Percentiles rank a stretch among this genome's conserved stretches.
Evolutionary conservation across 2,113 vertebrate species (phyloP).

Genomic region (Pipa parva): DNA sequence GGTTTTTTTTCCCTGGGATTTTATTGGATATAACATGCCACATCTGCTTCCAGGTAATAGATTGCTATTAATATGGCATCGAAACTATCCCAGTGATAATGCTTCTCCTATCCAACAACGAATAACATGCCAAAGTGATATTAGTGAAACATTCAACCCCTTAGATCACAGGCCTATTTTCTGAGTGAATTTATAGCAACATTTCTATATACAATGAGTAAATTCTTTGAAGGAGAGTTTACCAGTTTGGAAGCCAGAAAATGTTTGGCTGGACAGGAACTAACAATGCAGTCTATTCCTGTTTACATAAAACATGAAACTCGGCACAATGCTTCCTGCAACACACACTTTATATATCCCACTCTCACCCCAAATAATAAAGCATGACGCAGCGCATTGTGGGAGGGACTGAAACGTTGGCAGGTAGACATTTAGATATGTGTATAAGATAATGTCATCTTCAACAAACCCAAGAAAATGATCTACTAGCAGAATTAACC

Average conservation of each 20-base stretch:
- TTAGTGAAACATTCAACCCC: conserved; percentile 24
- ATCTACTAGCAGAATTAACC: no score
- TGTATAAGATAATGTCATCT: no score
- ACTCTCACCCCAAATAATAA: background rate
- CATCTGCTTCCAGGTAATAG: conserved; percentile 40
- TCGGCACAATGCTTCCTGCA: conserved; percentile 25
- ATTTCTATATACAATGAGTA: conserved; percentile 26
- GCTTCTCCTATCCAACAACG: conserved; percentile 7
- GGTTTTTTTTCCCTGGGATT: conserved; percentile 9
- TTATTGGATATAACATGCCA: conserved; percentile 37
- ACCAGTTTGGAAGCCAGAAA: conserved; percentile 22
- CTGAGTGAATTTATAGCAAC: conserved; percentile 32
- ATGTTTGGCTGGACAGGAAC: conserved; percentile 13
- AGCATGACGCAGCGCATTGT: background rate
- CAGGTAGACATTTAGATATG: no score
- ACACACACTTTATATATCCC: conserved; percentile 19
- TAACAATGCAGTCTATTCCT: conserved; percentile 1
- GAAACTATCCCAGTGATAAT: conserved; percentile 28
- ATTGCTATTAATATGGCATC: conserved; percentile 37
- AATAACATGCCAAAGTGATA: conserved; percentile 21
- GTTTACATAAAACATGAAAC: conserved; percentile 18
- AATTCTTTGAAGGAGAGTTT: conserved; percentile 27
- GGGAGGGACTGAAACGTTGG: no score
- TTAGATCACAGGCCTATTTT: conserved; percentile 34
- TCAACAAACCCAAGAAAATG: no score